A percentile compares a stretch with the other conserved stretches of the same genome.
These are phyloP conservation scores for Rhombomys opimus DNA, from an alignment of 2,113 vertebrate genomes.

Conservation along the genomic window DNA sequence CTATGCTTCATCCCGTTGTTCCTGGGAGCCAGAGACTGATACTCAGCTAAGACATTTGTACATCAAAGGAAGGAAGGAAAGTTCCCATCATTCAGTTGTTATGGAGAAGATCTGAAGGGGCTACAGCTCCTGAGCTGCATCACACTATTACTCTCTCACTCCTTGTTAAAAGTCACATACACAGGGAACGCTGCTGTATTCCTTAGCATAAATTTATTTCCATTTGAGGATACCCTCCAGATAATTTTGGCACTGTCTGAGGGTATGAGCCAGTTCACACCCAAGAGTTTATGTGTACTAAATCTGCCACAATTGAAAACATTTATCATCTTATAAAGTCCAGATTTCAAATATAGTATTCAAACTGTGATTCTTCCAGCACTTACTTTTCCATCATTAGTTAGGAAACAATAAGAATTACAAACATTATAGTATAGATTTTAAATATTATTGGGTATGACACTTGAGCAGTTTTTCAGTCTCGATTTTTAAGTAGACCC, in stretches of 20 bases:
- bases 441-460: not conserved
- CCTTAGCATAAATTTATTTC: not conserved
- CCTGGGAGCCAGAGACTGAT: not conserved
- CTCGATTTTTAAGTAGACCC: not conserved
- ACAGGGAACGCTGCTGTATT: too few relatives aligned
- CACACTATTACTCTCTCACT: not conserved
- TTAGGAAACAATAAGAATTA: not conserved
- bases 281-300: not conserved
- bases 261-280: not conserved
- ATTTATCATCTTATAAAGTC: not conserved
- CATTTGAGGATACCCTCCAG: not conserved
- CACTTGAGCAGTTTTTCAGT: not conserved
- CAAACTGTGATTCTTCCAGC: too few relatives aligned
- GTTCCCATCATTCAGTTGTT: rapidly evolving
- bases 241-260: not conserved
- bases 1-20: not conserved
- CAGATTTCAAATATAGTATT: not conserved
- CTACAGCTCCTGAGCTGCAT: not conserved
- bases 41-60: not conserved
- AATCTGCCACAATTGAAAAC: not conserved
- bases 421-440: not conserved
- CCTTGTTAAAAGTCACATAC: not conserved
- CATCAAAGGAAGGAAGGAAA: not conserved
- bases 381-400: too few relatives aligned
- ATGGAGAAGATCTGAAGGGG: too few relatives aligned